Base-by-base conservation (phyloP, 37 sponge, comb jelly and placozoan species). In the Bolinopsis microptera region DNA sequence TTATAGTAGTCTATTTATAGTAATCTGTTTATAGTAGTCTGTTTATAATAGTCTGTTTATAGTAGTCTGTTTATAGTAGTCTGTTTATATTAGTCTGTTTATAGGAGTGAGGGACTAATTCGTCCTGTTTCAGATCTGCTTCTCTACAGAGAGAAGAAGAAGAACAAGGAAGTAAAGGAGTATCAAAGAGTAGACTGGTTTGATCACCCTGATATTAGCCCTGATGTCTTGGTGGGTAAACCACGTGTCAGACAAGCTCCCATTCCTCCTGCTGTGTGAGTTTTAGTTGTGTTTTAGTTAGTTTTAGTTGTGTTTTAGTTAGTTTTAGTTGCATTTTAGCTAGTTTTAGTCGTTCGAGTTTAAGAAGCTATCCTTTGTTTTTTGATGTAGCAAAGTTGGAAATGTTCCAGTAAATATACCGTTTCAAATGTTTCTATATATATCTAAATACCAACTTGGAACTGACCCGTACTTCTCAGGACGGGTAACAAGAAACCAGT, bases 171-270 rank as follows among this genome's bases (percentile, higher is more conserved):
- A 32, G 61, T 34, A 0, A 39, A 41, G 30, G 32, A 35, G 1
- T 86, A 86, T 27, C 21, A 37, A 0, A 18, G 90, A 41, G 26
- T 34, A 40, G 90, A 86, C 8, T 86, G 90, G 90, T 86, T 86
- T 34, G 90, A 86, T 30, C 90, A 86, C 36, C 90, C 90, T 41
- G 61, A 86, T 25, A 37, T 48, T 25, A 28, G 26, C 8, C 90
- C 90, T 16, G 90, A 86, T 86, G 25, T 24, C 8, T 9, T 36
- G 24, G 90, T 86, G 1, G 90, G 90, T 1, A 86, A 86, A 41
- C 48, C 90, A 18, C 41, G 90, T 30, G 61, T 41, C 30, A 86
- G 80, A 32, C 28, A 77, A 2, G 21, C 80, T 16, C 80, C 35
- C 32, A 2, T n/a, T 3, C 74, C 30, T 70, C 74, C 74, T 24